phyloP scores from a whole-genome alignment of 2,888 invertebrate genomes.

The Trileptium ribeirensis region DNA sequence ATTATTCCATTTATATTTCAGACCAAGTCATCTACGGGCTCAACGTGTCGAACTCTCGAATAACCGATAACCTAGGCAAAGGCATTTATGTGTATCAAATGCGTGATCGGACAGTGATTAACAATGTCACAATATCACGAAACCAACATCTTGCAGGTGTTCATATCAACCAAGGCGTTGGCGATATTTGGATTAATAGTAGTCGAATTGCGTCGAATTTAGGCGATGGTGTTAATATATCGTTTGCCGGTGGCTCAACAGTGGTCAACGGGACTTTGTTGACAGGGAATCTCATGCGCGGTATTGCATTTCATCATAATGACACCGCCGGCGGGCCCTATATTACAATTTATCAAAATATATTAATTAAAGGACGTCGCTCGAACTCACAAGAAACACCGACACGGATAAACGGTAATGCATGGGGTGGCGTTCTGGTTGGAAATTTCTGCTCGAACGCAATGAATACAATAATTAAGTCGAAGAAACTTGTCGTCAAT shows the following conservation, averaged over 20 bases:
- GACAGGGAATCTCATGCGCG: conserved; percentile 78
- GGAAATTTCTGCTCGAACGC: conserved; percentile 72
- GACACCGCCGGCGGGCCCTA: conserved; percentile 71
- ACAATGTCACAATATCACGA: conserved; percentile 45
- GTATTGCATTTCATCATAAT: conserved; percentile 81
- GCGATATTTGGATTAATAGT: conserved; percentile 84
- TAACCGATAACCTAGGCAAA: conserved; percentile 82
- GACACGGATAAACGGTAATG: conserved; percentile 75
- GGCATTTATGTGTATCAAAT: conserved; percentile 89
- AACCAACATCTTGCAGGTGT: conserved; percentile 60
- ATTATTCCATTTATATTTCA: conserved; percentile 6
- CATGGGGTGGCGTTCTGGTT: conserved; percentile 77
- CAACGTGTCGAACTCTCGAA: conserved; percentile 72
- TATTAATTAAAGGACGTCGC: conserved; percentile 56
- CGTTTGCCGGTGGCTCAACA: conserved; percentile 84
- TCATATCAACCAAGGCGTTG: conserved; percentile 79
- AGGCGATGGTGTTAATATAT: conserved; percentile 90
- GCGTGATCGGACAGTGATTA: conserved; percentile 55
- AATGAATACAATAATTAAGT: not conserved
- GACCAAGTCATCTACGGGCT: conserved; percentile 63
- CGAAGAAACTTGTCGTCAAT: conserved; percentile 34
- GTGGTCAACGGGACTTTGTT: conserved; percentile 80
- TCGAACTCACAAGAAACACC: conserved; percentile 60
- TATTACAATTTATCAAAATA: conserved; percentile 72
- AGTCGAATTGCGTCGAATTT: conserved; percentile 80